Evolutionary conservation across 2,797 vertebrate species (phyloP), one percentile per base, ranked within the genome.

Genomic region (Sebastes reedi): DNA sequence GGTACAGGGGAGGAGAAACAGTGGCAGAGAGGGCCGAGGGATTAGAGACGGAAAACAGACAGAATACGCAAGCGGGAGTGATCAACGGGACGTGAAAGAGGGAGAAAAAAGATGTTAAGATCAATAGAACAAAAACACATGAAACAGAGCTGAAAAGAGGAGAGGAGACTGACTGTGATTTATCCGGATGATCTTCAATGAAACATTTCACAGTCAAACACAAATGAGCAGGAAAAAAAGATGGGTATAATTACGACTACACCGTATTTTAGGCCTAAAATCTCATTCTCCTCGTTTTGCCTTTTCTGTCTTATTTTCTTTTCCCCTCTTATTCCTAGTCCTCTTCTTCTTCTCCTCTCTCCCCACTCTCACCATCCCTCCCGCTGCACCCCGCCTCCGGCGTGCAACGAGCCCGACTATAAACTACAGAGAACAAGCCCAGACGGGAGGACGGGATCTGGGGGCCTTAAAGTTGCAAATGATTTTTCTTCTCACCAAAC

Each of bases 401-500:
- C 68, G 0, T 34, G 55, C 65, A 81, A 27, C 3, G 2, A 69
- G 69, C 46, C 65, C 1, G 2, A 55, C 65, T 67, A 55, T 50
- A 74, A 89, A 87, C 77, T 62, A 75, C 39, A 55, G 29, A 77
- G 59, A 85, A 89, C 61, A 56, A 78, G 52, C 54, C 74, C 39
- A 75, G 69, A 72, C 4, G 7, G 25, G 10, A 34, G 30, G 59
- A 59, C 65, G 30, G 24, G n/a, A 82, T 83, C 74, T 4, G 12
- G 29, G 24, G 67, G 60, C 60, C 77, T 80, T 60, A 67, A 77
- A 74, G 73, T 77, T 84, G 79, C 62, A 85, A 85, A 87, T 79
- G 13, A 82, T 82, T 79, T 87, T 86, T 77, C 72, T 75, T 81
- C 68, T 59, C 67, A 80, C 52, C 77, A 76, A 89, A 88, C 56